Conservation (phyloP, 2,797 vertebrate genomes). For the Argyrosomus regius region DNA sequence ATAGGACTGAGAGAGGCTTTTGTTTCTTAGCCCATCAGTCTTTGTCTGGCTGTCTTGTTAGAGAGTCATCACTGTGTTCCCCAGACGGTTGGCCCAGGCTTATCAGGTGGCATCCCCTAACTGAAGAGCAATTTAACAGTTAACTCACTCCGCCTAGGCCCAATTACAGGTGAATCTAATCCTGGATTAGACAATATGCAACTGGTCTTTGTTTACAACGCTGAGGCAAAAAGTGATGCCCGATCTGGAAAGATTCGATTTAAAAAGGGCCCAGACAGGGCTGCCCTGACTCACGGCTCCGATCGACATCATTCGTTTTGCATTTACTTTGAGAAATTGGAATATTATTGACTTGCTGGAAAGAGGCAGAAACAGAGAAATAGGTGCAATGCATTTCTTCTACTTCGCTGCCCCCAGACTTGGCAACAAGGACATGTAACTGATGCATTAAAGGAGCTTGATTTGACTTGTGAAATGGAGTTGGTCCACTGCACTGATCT, state of each 20-base stretch:
- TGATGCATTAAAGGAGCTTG: slow-evolving; percentile 48
- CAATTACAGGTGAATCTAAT: slow-evolving; percentile 78
- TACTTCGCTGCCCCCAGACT: slow-evolving; percentile 32
- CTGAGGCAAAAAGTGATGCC: slow-evolving; percentile 51
- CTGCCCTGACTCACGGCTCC: slow-evolving; percentile 61
- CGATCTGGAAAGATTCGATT: slow-evolving; percentile 79
- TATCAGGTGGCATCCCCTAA: slow-evolving; percentile 52
- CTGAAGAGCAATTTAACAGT: slow-evolving; percentile 73
- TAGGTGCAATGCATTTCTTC: slow-evolving; percentile 52
- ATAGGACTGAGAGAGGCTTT: slow-evolving; percentile 6
- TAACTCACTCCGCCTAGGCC: slow-evolving; percentile 61
- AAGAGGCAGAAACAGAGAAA: slow-evolving; percentile 57
- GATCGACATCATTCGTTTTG: slow-evolving; percentile 75
- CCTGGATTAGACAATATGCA: slow-evolving; percentile 75
- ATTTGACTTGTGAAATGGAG: slow-evolving; percentile 64
- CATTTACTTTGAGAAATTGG: slow-evolving; percentile 76
- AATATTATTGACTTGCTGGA: slow-evolving; percentile 76
- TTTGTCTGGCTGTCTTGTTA: slow-evolving; percentile 48
- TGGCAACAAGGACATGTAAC: slow-evolving; percentile 50
- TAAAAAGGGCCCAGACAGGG: slow-evolving; percentile 53
- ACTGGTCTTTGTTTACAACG: slow-evolving; percentile 76
- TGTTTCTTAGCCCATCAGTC: slow-evolving; percentile 13
- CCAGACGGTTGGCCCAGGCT: slow-evolving; percentile 47
- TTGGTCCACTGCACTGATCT: slow-evolving; percentile 57
- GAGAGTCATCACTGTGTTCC: slow-evolving; percentile 48